phyloP scores from a whole-genome alignment of 2,797 vertebrate genomes.

The Graptemys geographica region DNA sequence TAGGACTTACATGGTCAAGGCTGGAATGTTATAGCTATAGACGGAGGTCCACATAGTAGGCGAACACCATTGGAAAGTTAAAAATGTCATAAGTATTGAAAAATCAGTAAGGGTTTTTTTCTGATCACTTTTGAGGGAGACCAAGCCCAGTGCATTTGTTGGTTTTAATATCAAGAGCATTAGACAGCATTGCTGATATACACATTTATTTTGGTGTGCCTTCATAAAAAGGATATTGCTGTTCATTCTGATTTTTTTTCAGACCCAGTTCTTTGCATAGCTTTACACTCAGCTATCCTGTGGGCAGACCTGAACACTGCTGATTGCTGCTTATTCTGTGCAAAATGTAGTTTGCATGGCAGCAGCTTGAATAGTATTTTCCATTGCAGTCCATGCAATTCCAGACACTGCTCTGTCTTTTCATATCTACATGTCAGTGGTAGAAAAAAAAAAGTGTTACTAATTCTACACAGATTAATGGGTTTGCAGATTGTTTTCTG shows the following conservation, averaged over 20 bases:
- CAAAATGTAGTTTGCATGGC: neutral
- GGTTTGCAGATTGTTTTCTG: neutral
- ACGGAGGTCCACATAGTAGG: neutral
- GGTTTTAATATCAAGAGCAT: neutral
- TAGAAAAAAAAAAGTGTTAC: neutral
- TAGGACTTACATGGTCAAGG: neutral
- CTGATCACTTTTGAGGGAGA: neutral
- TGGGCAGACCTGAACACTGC: neutral
- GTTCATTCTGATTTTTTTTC: neutral
- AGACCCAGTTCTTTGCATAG: neutral
- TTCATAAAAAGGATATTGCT: neutral
- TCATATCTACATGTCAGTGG: neutral
- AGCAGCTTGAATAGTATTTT: neutral
- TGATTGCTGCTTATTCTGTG: neutral
- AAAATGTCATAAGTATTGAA: neutral
- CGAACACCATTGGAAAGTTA: neutral
- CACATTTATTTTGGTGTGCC: neutral
- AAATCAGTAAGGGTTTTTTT: neutral
- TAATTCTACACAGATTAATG: neutral
- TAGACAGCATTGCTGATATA: neutral
- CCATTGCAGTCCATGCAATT: neutral
- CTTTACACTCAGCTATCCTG: neutral
- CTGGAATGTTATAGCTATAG: neutral
- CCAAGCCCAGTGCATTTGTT: neutral
- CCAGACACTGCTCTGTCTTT: slow-evolving; percentile 4